Percentiles rank a stretch among this genome's conserved stretches.
phyloP scores from a whole-genome alignment of 2,797 vertebrate genomes.

The Ctenochaetus hawaiiensis region DNA sequence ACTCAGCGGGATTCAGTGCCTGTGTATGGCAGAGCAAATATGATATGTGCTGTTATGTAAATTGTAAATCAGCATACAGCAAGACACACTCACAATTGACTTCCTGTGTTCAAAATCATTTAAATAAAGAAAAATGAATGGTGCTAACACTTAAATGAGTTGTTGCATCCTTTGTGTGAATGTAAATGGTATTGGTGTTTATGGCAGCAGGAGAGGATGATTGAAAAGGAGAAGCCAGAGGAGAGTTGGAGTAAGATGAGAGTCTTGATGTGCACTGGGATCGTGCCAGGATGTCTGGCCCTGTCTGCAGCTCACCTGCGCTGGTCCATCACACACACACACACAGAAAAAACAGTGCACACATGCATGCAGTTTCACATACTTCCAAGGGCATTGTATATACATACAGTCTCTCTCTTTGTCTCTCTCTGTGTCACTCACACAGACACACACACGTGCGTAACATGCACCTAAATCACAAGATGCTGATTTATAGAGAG shows the following conservation, averaged over 20 bases:
- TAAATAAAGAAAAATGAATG: background rate
- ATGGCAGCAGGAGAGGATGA: conserved; percentile 53
- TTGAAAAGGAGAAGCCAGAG: conserved; percentile 33
- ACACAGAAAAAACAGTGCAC: conserved; percentile 2
- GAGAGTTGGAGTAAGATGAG: conserved; percentile 80
- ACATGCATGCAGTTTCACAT: conserved; percentile 17
- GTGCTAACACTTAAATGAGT: background rate
- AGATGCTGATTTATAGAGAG: conserved; percentile 80
- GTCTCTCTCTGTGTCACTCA: conserved; percentile 11
- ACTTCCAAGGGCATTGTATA: conserved; percentile 45
- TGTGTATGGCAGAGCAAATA: background rate
- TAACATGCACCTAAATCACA: conserved; percentile 40
- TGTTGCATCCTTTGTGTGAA: conserved; percentile 16
- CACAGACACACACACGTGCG: conserved; percentile 15
- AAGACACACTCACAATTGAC: background rate
- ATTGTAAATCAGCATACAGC: conserved; percentile 4
- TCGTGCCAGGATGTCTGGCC: conserved; percentile 84
- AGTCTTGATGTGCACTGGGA: conserved; percentile 78
- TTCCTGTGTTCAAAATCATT: background rate
- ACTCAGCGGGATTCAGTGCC: conserved; percentile 12
- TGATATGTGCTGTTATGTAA: conserved; percentile 22
- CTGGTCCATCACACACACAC: conserved; percentile 72
- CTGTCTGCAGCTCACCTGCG: conserved; percentile 82
- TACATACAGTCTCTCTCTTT: conserved; percentile 7
- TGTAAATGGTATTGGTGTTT: background rate